These are phyloP conservation scores for Chloebia gouldiae DNA, from an alignment of 2,113 vertebrate species.

Conservation along the genomic window DNA sequence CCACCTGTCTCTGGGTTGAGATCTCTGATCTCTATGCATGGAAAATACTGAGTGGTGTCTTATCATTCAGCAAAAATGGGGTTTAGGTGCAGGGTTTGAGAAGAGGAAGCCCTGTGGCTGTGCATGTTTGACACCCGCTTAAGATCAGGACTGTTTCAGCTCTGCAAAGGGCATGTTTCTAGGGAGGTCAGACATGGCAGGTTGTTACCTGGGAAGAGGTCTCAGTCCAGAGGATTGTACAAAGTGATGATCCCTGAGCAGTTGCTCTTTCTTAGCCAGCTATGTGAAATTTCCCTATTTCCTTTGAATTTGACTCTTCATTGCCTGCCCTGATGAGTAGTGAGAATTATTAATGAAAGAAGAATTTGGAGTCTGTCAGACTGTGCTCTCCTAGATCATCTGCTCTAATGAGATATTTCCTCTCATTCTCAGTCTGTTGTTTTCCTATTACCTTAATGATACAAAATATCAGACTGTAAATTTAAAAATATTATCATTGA, in stretches of 20 bases:
- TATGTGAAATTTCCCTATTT: background rate
- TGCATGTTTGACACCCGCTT: background rate
- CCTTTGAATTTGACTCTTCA: background rate
- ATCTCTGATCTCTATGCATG: background rate
- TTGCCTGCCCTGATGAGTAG: background rate
- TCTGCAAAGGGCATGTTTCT: background rate
- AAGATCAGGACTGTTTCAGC: background rate
- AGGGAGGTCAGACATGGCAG: background rate
- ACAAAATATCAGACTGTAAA: background rate
- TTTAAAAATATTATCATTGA: background rate
- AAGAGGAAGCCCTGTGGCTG: background rate
- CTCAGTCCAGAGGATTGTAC: background rate
- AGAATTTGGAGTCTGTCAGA: background rate
- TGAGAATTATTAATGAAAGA: background rate
- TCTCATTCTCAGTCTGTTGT: background rate
- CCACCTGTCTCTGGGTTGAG: background rate
- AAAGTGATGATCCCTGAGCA: background rate
- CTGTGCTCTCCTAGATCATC: background rate
- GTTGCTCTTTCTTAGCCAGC: background rate
- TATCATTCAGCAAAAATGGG: background rate
- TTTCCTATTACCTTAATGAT: background rate
- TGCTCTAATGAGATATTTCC: conserved; percentile 25
- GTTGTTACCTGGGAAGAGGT: background rate
- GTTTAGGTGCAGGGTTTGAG: background rate
- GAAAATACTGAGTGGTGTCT: background rate